Evolutionary conservation across 2,113 vertebrate genomes (phyloP), one percentile per base, ranked within the genome.

Genomic region (Paracanthobrama guichenoti): DNA sequence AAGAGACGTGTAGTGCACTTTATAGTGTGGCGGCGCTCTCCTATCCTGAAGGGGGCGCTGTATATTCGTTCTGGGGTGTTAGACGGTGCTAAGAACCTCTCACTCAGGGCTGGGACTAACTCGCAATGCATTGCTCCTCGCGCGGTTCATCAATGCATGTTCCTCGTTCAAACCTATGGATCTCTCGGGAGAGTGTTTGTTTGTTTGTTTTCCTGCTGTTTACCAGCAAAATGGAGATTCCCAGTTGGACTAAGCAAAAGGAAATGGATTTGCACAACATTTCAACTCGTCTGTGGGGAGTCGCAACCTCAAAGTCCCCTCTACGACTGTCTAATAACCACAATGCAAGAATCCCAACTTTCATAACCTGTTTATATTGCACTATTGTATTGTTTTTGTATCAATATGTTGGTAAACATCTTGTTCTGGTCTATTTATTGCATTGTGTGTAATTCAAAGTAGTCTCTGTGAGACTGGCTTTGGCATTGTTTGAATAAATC

Each of bases 381-480:
- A 95, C 94, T 93, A 94, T 91, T 93, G 84, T 92, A 92, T 87
- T 90, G 46, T 83, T 93, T 87, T 94, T 94, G 88, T 94, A 93
- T 88, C 84, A 69, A 84, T 91, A 92, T 87, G 93, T 77, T 83
- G 86, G 88, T 90, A 89, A 62, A 66, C 88, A 90, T 93, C 90
- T 90, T 87, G 84, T 86, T 89, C 14, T 50, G 83, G 86, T 91
- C 74, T 95, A 95, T 95, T 95, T 95, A 94, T 95, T 94, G 92
- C 86, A 87, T 93, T 92, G 73, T 90, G 87, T 93, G 92, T 94
- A 90, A 93, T 91, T 90, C 90, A 91, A 92, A 93, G 93, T 92
- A 71, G 88, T 93, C 94, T 95, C 94, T 93, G 94, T 95, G 94
- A 95, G 94, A 95, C 75, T 89, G 87, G 57, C 92, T 93, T 94